Conservation (phyloP, 2,113 vertebrate species). For the Athene noctua region DNA sequence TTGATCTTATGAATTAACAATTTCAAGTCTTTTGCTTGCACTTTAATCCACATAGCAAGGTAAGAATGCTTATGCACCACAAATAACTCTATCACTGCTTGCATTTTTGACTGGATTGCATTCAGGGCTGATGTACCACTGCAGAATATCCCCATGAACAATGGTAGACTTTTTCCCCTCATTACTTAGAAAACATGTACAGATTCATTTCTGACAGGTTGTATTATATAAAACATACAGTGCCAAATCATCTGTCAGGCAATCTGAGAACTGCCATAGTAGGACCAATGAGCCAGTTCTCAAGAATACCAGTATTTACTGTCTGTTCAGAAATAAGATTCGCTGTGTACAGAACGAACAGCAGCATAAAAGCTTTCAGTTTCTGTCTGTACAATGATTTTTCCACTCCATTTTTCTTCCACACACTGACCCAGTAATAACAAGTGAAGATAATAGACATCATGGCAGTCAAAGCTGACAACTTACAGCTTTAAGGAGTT, state of each 20-base stretch:
- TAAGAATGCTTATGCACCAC: neutral
- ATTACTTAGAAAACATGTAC: neutral
- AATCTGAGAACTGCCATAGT: neutral
- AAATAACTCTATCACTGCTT: neutral
- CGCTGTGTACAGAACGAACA: neutral
- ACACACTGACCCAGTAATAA: neutral
- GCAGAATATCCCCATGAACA: neutral
- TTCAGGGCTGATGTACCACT: neutral
- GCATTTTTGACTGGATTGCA: neutral
- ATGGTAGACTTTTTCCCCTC: neutral
- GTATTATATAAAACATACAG: neutral
- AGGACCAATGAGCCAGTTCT: neutral
- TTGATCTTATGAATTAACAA: slow-evolving; percentile 27
- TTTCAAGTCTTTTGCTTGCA: neutral
- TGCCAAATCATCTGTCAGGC: neutral
- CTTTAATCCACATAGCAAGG: neutral
- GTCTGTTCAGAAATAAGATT: neutral
- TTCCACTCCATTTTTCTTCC: neutral
- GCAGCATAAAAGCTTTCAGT: neutral
- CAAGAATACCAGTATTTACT: neutral
- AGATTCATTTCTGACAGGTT: neutral
- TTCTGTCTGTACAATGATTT: neutral
- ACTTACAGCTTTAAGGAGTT: neutral
- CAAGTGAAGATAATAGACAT: slow-evolving; percentile 6
- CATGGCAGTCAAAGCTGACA: neutral